Evolutionary conservation across 2,113 vertebrate species (phyloP).

Genomic region (Polypterus bichir): DNA sequence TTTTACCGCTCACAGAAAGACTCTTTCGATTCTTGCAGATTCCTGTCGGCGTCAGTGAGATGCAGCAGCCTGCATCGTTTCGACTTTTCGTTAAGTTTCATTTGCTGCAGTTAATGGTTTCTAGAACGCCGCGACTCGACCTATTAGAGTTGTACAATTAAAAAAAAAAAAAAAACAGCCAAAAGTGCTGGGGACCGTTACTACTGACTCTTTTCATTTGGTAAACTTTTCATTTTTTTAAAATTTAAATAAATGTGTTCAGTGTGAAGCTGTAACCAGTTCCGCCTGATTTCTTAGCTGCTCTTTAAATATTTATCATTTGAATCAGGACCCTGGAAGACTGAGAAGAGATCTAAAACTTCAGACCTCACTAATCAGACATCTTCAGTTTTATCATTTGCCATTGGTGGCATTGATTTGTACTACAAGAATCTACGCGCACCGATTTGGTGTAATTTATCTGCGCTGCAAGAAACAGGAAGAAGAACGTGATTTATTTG

Average conservation of each 20-base stretch:
- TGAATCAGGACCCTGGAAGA: neutral
- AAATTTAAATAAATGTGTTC: too few species aligned
- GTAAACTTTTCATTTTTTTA: too few species aligned
- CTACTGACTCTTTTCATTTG: too few species aligned
- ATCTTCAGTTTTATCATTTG: slow-evolving; percentile 11
- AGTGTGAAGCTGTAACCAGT: too few species aligned
- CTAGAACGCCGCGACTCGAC: too few species aligned
- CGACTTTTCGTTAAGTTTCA: too few species aligned
- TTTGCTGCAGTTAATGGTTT: too few species aligned
- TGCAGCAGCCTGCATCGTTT: slow-evolving; percentile 12
- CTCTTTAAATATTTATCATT: too few species aligned
- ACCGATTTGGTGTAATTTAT: slow-evolving; percentile 4
- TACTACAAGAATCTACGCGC: neutral
- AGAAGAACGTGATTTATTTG: neutral
- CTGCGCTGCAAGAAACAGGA: slow-evolving; percentile 1
- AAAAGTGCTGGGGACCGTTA: too few species aligned
- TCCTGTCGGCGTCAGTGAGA: slow-evolving; percentile 16
- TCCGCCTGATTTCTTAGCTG: too few species aligned
- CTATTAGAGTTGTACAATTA: too few species aligned
- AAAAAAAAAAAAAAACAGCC: too few species aligned
- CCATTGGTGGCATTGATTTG: neutral
- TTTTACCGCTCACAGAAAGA: slow-evolving; percentile 20
- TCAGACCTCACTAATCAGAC: slow-evolving; percentile 6
- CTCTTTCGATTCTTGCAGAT: slow-evolving; percentile 11
- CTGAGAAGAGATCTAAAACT: neutral